Evolutionary conservation across 2,888 invertebrate genomes (phyloP).

Genomic region (Epinotia nisella): DNA sequence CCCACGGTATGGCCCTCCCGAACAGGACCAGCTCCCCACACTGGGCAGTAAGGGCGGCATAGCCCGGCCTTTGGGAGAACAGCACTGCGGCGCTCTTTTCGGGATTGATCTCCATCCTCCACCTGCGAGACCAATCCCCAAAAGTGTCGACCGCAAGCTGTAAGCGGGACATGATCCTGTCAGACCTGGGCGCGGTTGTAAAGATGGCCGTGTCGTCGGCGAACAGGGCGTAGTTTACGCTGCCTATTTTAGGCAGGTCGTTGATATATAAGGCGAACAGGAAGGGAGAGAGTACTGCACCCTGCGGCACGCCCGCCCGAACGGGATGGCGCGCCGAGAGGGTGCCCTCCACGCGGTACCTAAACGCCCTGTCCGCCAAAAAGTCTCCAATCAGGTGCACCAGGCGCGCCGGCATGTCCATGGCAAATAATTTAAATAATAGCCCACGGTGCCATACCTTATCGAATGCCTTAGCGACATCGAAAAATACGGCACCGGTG

Average conservation of each 20-base stretch:
- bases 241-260: not conserved
- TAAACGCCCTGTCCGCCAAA: not conserved
- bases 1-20: no score
- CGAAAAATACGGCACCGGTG: not conserved
- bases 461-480: not conserved
- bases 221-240: not conserved
- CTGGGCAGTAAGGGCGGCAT: no score
- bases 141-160: not conserved
- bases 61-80: no score
- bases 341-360: slow-evolving; percentile 3
- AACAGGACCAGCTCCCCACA: no score
- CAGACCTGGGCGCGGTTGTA: not conserved
- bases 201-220: slow-evolving; percentile 7
- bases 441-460: not conserved
- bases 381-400: not conserved
- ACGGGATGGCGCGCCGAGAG: not conserved
- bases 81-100: no score
- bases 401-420: not conserved
- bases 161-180: not conserved
- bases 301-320: slow-evolving; percentile 19
- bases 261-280: slow-evolving; percentile 4
- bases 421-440: not conserved
- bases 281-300: slow-evolving; percentile 16
- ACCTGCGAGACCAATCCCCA: not conserved
- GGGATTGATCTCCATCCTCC: no score